Evolutionary conservation across 2,113 vertebrate genomes (phyloP), one percentile per base, ranked within the genome.

Genomic region (Tragulus kanchil): DNA sequence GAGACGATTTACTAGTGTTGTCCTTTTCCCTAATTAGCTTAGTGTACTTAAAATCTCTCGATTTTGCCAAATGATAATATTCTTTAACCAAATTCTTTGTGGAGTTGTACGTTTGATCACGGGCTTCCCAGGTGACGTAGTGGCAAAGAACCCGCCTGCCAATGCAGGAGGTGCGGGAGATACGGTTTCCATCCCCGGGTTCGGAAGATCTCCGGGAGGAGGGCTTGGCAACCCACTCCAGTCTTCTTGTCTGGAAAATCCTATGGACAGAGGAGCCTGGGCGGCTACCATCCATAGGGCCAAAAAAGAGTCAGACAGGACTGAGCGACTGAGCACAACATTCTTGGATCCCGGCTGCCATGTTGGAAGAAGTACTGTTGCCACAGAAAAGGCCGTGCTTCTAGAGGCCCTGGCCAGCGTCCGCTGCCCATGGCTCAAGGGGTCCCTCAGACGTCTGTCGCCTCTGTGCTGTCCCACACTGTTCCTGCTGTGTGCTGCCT

Each of bases 391-490:
- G 28, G 67, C 67, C 61, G 16, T 0, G 4, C 15, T 4, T 19
- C 21, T 45, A 42, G 42, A 69, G 14, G 28, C 50, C 61, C 36
- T 36, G 9, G 36, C 14, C 11, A 13, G 45, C 13, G 21, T 31
- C 61, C 5, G 10, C 8, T 61, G 36, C 17, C 14, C 1, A 6
- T 9, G 9, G 1, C 2, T 0, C 23, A 10, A 36, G 8, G 0
- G 48, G 26, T n/a, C 50, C 16, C 59, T 42, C 85, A 45, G 69
- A 73, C 3, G 61, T 26, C 19, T 50, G 54, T 13, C 1, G 15
- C 15, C 10, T 62, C 54, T 2, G 1, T 8, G 75, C n/a, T 25
- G 15, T 31, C 11, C 36, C 13, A 9, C 31, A 8, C 61, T 85
- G 3, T 8, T 28, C 5, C 15, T 61, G 15, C 28, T 25, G 73